Evolutionary conservation across 2,888 invertebrate species (phyloP).

Genomic region (Trissoscelio sp.): DNA sequence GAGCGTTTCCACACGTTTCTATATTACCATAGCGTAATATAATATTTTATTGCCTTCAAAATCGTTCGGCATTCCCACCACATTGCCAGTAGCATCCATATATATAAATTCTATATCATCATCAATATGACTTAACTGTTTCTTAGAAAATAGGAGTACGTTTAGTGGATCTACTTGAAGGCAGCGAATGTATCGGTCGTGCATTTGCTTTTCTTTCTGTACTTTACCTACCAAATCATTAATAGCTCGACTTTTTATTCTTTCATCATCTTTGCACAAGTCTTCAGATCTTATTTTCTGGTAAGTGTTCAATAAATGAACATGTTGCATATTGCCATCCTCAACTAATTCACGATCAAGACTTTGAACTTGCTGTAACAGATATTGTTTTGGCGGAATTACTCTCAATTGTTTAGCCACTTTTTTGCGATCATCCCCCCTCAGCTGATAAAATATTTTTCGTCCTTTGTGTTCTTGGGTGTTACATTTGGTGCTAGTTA

Average conservation of each 20-base stretch:
- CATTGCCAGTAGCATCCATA: slow-evolving; percentile 19
- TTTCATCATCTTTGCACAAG: slow-evolving; percentile 16
- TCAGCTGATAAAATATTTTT: not conserved
- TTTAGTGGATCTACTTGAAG: slow-evolving; percentile 2
- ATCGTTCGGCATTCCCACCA: not conserved
- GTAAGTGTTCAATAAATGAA: not conserved
- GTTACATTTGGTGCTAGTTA: slow-evolving; percentile 2
- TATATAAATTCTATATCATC: slow-evolving; percentile 12
- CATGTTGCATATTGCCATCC: slow-evolving; percentile 3
- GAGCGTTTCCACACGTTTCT: not conserved
- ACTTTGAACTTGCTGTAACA: not conserved
- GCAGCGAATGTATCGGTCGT: slow-evolving; percentile 4
- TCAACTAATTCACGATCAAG: not conserved
- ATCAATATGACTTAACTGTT: slow-evolving; percentile 6
- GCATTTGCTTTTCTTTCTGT: not conserved
- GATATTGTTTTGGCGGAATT: slow-evolving; percentile 1
- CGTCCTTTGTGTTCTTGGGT: not conserved
- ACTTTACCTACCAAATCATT: slow-evolving; percentile 22
- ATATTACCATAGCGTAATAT: slow-evolving; percentile 8
- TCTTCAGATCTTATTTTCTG: slow-evolving; percentile 14
- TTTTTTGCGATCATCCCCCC: not conserved
- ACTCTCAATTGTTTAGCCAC: not conserved
- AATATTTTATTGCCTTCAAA: not conserved
- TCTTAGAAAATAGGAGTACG: slow-evolving; percentile 1
- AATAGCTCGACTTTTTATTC: slow-evolving; percentile 17